Percentiles rank a stretch among this genome's conserved stretches.
These are phyloP conservation scores for Gryllus longicercus DNA, from an alignment of 2,888 invertebrate species.

Conservation along the genomic window DNA sequence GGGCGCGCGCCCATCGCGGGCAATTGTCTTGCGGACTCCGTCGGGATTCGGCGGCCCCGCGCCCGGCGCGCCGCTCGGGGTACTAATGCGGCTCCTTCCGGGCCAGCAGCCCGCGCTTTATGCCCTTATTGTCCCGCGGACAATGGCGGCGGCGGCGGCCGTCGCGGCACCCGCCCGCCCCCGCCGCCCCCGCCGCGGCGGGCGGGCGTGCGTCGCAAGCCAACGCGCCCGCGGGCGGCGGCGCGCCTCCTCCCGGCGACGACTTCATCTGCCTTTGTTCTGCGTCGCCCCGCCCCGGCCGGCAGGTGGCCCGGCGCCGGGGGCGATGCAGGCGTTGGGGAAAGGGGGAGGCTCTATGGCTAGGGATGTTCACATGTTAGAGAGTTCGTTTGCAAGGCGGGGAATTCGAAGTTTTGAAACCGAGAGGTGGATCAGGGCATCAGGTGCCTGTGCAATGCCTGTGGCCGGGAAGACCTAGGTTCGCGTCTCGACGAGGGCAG, in stretches of 20 bases:
- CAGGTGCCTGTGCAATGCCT: too few relatives aligned
- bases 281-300: neutral
- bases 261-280: constrained; percentile 17
- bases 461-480: too few relatives aligned
- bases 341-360: too few relatives aligned
- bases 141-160: neutral
- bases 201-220: neutral
- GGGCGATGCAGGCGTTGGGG: too few relatives aligned
- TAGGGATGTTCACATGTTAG: too few relatives aligned
- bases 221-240: neutral
- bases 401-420: too few relatives aligned
- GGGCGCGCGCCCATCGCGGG: neutral
- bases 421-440: too few relatives aligned
- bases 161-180: neutral
- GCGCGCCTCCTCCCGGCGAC: neutral
- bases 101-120: constrained; percentile 17
- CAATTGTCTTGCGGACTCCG: neutral
- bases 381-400: too few relatives aligned
- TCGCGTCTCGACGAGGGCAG: too few relatives aligned
- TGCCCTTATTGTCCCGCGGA: neutral
- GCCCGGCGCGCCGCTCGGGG: neutral
- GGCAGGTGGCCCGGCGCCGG: too few relatives aligned
- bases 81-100: neutral
- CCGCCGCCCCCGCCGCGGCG: neutral
- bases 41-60: constrained; percentile 17